Percentiles rank a stretch among this genome's conserved stretches.
Evolutionary conservation across 2,113 vertebrate species (phyloP).

Genomic region (human): GRCh38 chr22:19819001-19819500

Average conservation of each 20-base stretch:
- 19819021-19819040: neutral
- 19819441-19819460: neutral
- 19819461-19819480: neutral
- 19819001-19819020: neutral
- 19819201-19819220: neutral
- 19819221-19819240: neutral
- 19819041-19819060: fast-evolving
- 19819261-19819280: neutral
- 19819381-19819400: neutral
- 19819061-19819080: neutral
- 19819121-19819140: neutral
- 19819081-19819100: neutral
- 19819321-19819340: neutral
- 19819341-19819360: neutral
- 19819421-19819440: neutral
- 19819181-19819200: neutral
- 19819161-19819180: neutral
- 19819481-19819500: neutral
- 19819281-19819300: neutral
- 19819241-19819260: neutral
- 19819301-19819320: neutral
- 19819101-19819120: neutral
- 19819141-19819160: neutral
- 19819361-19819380: neutral
- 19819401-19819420: neutral